These are phyloP conservation scores for Mus caroli DNA, from an alignment of 2,797 vertebrate species.

Conservation along the genomic window DNA sequence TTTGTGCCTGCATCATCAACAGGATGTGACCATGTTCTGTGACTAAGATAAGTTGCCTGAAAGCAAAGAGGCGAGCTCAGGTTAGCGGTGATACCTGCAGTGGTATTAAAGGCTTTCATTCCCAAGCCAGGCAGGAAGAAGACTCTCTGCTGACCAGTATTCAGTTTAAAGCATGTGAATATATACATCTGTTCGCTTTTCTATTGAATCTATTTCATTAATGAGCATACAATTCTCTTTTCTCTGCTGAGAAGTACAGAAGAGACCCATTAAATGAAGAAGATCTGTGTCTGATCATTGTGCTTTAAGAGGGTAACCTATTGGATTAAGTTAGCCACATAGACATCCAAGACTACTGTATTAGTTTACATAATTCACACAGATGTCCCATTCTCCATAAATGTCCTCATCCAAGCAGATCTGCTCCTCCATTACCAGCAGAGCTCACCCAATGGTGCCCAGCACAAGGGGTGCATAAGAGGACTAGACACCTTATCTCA, in stretches of 20 bases:
- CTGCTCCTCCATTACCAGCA: background rate
- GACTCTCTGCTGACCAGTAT: background rate
- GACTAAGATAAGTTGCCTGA: background rate
- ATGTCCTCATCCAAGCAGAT: background rate
- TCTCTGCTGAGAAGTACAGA: background rate
- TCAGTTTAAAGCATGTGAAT: background rate
- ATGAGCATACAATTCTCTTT: background rate
- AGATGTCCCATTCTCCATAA: background rate
- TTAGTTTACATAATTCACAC: background rate
- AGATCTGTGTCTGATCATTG: background rate
- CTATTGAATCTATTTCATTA: background rate
- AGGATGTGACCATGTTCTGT: background rate
- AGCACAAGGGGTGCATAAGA: background rate
- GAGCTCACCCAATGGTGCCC: background rate
- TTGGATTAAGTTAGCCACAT: background rate
- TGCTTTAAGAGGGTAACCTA: background rate
- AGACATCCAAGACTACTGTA: background rate
- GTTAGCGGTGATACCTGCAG: background rate
- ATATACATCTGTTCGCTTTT: background rate
- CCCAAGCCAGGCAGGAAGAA: background rate
- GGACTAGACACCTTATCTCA: background rate
- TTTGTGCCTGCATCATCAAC: fast-evolving
- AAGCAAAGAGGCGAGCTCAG: background rate
- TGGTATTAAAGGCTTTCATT: fast-evolving
- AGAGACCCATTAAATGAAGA: background rate